Evolutionary conservation across 2,113 vertebrate genomes (phyloP).

Genomic region (Prinia subflava): DNA sequence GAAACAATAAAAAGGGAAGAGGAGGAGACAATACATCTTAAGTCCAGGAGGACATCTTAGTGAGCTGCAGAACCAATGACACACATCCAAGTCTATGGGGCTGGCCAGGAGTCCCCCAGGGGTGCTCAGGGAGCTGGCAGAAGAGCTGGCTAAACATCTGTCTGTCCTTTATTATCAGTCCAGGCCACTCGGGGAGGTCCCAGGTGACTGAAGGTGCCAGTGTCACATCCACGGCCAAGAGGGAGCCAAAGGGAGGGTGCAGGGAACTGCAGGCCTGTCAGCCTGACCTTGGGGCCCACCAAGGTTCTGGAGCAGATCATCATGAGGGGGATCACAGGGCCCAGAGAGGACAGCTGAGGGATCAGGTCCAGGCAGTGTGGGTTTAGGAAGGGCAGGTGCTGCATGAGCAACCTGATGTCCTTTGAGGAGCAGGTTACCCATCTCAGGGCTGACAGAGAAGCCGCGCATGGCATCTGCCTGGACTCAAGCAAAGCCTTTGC

Average conservation of each 20-base stretch:
- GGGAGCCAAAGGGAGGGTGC: accelerated
- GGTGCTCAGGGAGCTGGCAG: accelerated
- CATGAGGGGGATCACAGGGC: accelerated
- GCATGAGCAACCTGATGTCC: background rate
- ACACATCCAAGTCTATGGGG: background rate
- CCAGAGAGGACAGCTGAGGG: background rate
- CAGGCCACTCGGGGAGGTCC: accelerated
- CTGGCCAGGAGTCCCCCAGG: accelerated
- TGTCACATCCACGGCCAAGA: too few relatives aligned
- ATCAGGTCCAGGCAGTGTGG: background rate
- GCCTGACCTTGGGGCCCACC: accelerated
- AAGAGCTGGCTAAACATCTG: accelerated
- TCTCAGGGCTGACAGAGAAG: background rate
- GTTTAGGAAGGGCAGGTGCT: background rate
- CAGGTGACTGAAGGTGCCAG: background rate
- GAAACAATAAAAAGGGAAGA: background rate
- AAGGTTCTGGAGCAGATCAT: too few relatives aligned
- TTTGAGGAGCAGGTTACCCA: background rate
- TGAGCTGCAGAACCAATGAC: background rate
- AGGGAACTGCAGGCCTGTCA: background rate
- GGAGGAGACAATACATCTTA: background rate
- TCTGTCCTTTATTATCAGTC: accelerated
- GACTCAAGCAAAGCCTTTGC: background rate
- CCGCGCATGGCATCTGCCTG: background rate
- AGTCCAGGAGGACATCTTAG: accelerated